Percentiles rank a stretch among this genome's conserved stretches.
Conservation (phyloP, 2,888 invertebrate species). For the Petrolisthes cinctipes region DNA sequence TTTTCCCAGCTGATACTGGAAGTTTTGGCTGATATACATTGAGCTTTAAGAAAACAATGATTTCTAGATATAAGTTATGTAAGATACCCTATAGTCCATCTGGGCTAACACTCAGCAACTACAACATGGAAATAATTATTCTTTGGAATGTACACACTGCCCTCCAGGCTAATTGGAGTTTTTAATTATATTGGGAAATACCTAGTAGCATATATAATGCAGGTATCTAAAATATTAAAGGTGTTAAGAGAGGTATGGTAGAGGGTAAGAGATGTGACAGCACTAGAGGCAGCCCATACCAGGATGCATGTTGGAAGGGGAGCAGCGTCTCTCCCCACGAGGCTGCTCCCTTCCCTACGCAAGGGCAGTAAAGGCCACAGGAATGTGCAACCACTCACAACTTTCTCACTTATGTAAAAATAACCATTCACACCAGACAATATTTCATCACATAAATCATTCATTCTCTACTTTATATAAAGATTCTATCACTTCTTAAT, state of each 20-base stretch:
- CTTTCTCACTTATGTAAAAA: constrained; percentile 56
- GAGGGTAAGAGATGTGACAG: constrained; percentile 15
- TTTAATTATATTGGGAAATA: constrained; percentile 37
- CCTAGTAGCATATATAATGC: constrained; percentile 37
- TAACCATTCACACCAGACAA: constrained; percentile 55
- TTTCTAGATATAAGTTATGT: constrained; percentile 55
- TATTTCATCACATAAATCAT: constrained; percentile 36
- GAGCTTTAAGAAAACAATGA: constrained; percentile 61
- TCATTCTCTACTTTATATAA: constrained; percentile 50
- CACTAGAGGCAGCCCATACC: constrained; percentile 51
- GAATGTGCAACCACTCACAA: constrained; percentile 54
- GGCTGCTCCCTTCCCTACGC: constrained; percentile 61
- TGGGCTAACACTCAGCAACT: constrained; percentile 60
- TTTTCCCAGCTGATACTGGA: constrained; percentile 51
- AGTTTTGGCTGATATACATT: constrained; percentile 58
- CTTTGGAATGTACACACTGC: constrained; percentile 61
- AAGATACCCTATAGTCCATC: constrained; percentile 62
- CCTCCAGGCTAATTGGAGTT: constrained; percentile 48
- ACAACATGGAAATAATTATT: constrained; percentile 58
- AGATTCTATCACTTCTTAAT: constrained; percentile 54
- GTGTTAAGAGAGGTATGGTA: constrained; percentile 11
- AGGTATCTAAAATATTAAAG: constrained; percentile 30
- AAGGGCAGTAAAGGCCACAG: constrained; percentile 62
- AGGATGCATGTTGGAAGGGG: constrained; percentile 50
- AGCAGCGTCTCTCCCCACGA: constrained; percentile 63